These are phyloP conservation scores for Corynorhinus townsendii DNA, from an alignment of 2,113 vertebrate genomes.

Conservation along the genomic window DNA sequence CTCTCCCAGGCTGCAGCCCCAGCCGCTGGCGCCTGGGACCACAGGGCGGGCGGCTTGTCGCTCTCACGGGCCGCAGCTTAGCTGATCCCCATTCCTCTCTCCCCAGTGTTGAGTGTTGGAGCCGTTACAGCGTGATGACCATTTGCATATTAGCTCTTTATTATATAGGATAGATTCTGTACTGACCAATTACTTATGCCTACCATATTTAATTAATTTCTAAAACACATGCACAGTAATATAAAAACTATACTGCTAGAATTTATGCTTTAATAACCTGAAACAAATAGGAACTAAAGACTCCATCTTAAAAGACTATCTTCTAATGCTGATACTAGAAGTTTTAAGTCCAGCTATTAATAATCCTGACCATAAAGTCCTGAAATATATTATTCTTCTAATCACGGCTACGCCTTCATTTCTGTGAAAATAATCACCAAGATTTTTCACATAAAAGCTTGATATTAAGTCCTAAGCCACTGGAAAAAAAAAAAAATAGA, in stretches of 20 bases:
- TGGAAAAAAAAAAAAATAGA: not conserved
- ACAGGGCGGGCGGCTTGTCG: too few relatives aligned
- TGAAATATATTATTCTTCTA: not conserved
- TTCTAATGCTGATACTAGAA: not conserved
- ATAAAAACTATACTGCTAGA: not conserved
- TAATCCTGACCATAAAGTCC: not conserved
- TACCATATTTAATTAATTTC: not conserved
- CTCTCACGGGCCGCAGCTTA: too few relatives aligned
- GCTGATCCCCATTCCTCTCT: too few relatives aligned
- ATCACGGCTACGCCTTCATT: not conserved
- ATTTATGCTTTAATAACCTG: not conserved
- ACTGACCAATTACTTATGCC: not conserved
- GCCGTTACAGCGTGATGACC: too few relatives aligned
- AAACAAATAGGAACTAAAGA: not conserved
- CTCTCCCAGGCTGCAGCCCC: too few relatives aligned
- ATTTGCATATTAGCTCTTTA: too few relatives aligned
- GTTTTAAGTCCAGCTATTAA: not conserved
- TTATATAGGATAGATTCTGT: too few relatives aligned
- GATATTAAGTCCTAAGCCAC: not conserved
- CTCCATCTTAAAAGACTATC: not conserved
- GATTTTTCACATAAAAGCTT: not conserved
- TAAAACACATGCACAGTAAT: not conserved
- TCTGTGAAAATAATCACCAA: not conserved
- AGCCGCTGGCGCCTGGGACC: too few relatives aligned
- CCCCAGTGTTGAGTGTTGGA: too few relatives aligned